Evolutionary conservation across 2,888 invertebrate species (phyloP).

Genomic region (Troglohyphantes excavatus): DNA sequence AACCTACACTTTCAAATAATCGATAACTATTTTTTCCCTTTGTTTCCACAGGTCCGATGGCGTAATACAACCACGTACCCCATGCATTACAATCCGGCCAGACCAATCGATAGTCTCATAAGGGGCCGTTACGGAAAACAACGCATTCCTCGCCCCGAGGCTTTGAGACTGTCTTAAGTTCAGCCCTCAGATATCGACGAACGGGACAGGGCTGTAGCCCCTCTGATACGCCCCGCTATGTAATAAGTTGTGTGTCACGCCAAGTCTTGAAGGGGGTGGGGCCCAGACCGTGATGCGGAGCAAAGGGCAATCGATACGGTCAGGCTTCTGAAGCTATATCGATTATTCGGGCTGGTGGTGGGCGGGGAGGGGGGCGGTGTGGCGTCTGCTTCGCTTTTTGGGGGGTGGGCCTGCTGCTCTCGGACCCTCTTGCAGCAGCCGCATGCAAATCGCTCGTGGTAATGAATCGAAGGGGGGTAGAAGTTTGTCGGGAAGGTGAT

Average conservation of each 20-base stretch:
- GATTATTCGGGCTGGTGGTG: slow-evolving; percentile 61
- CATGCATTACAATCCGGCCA: not conserved
- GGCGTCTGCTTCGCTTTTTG: slow-evolving; percentile 70
- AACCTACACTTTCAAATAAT: slow-evolving; percentile 8
- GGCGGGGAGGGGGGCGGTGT: slow-evolving; percentile 62
- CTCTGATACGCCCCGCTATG: slow-evolving; percentile 10
- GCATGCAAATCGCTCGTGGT: slow-evolving; percentile 28
- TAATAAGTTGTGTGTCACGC: slow-evolving; percentile 75
- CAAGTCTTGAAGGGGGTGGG: slow-evolving; percentile 64
- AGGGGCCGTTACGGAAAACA: slow-evolving; percentile 40
- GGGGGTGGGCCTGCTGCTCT: not conserved
- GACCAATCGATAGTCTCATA: slow-evolving; percentile 19
- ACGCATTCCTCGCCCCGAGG: slow-evolving; percentile 26
- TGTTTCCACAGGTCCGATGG: not conserved
- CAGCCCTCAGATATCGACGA: slow-evolving; percentile 30
- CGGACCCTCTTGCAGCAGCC: not conserved
- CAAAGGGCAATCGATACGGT: slow-evolving; percentile 78
- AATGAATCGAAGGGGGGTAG: not conserved
- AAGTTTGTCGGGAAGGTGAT: too few species aligned
- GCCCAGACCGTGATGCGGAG: slow-evolving; percentile 48
- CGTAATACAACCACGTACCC: too few species aligned
- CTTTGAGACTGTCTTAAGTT: slow-evolving; percentile 7
- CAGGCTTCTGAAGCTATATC: slow-evolving; percentile 75
- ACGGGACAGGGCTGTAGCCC: slow-evolving; percentile 52
- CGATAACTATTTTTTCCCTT: not conserved